Conservation (phyloP, 2,797 vertebrate species). For the Atherinosoma microstoma region DNA sequence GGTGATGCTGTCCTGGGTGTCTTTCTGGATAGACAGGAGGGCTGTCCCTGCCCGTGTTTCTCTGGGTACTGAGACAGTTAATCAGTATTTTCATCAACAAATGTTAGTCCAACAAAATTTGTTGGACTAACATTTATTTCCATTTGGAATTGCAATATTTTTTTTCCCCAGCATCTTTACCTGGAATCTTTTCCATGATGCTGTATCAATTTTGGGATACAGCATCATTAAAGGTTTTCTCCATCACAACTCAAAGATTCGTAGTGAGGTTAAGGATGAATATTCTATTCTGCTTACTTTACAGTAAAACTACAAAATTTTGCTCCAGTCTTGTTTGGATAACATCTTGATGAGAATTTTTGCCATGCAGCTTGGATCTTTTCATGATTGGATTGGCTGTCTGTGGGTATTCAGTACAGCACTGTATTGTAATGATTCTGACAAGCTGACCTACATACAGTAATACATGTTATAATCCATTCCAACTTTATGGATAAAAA, state of each 20-base stretch:
- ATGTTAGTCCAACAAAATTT: neutral
- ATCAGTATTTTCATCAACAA: neutral
- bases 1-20: slow-evolving; percentile 95
- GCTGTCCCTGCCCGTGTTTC: slow-evolving; percentile 93
- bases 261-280: too few relatives aligned
- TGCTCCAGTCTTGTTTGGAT: neutral
- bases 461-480: neutral
- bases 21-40: slow-evolving; percentile 95
- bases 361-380: neutral
- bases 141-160: neutral
- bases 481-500: neutral
- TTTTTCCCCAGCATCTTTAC: neutral
- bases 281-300: neutral
- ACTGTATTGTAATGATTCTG: neutral
- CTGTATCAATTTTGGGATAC: neutral
- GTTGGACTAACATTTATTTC: too few relatives aligned
- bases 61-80: slow-evolving; percentile 76
- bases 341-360: neutral
- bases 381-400: neutral
- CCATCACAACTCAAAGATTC: too few relatives aligned
- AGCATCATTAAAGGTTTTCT: too few relatives aligned
- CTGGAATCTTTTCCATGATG: too few relatives aligned
- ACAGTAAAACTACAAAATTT: neutral
- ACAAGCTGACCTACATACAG: neutral
- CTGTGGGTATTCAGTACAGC: neutral